Evolutionary conservation across 2,113 vertebrate genomes (phyloP).

Genomic region (Pandion haliaetus): DNA sequence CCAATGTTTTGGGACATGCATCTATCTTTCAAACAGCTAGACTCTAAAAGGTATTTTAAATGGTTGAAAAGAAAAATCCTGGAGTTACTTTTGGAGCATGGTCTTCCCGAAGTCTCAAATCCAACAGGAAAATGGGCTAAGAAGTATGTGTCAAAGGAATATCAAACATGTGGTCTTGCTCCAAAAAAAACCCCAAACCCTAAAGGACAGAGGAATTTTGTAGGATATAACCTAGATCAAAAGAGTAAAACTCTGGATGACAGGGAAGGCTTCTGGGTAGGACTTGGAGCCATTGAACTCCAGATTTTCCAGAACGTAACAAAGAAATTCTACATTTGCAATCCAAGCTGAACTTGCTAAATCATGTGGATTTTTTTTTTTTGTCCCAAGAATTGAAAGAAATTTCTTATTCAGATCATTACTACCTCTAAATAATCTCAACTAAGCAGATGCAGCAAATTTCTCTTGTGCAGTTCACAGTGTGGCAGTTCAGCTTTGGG

Average conservation of each 20-base stretch:
- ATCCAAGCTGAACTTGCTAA: neutral
- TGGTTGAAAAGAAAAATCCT: neutral
- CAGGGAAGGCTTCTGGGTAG: neutral
- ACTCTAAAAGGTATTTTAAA: neutral
- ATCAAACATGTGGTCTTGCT: neutral
- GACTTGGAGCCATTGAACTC: neutral
- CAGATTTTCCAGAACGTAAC: neutral
- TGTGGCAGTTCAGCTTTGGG: neutral
- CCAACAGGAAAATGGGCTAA: neutral
- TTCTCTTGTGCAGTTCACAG: neutral
- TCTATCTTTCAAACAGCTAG: neutral
- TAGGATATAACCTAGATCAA: neutral
- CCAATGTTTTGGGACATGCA: neutral
- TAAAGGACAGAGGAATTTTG: neutral
- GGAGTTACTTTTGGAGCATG: neutral
- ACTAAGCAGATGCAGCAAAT: neutral
- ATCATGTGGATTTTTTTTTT: neutral
- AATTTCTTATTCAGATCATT: neutral
- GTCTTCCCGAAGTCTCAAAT: neutral
- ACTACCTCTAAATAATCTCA: neutral
- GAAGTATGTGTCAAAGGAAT: neutral
- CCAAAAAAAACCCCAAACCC: accelerated
- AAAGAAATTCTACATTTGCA: neutral
- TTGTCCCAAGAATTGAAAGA: neutral
- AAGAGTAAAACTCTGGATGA: neutral